Conservation (phyloP, 2,797 vertebrate species). For the Podarcis siculus region DNA sequence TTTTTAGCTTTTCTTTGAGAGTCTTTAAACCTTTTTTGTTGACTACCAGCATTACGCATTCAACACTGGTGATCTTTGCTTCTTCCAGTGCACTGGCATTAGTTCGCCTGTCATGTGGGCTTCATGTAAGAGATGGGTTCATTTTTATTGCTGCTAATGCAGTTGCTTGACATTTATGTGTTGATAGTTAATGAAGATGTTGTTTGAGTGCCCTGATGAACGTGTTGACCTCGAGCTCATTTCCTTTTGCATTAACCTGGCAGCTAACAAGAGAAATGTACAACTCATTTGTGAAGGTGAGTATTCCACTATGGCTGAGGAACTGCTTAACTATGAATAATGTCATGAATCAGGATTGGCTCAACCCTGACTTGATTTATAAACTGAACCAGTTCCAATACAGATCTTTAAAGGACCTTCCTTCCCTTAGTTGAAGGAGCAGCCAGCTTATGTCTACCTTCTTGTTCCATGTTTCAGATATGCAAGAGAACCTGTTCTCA, state of each 20-base stretch:
- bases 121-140: neutral
- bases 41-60: no score
- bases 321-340: neutral
- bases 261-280: slow-evolving; percentile 93
- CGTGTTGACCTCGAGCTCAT: slow-evolving; percentile 87
- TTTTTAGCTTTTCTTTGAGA: no score
- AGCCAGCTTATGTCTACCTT: neutral
- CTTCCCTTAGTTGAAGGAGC: neutral
- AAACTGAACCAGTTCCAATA: neutral
- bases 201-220: slow-evolving; percentile 87
- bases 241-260: slow-evolving; percentile 95
- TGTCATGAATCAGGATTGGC: neutral
- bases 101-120: slow-evolving; percentile 3
- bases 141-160: neutral
- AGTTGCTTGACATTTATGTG: slow-evolving; percentile 40
- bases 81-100: no score
- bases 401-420: neutral
- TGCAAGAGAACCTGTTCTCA: neutral
- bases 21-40: no score
- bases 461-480: neutral
- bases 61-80: no score
- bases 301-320: neutral
- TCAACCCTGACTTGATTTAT: neutral
- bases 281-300: slow-evolving; percentile 94
- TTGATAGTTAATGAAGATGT: slow-evolving; percentile 92